phyloP scores from a whole-genome alignment of 2,113 vertebrate genomes.

The Sarotherodon lohbergeri region DNA sequence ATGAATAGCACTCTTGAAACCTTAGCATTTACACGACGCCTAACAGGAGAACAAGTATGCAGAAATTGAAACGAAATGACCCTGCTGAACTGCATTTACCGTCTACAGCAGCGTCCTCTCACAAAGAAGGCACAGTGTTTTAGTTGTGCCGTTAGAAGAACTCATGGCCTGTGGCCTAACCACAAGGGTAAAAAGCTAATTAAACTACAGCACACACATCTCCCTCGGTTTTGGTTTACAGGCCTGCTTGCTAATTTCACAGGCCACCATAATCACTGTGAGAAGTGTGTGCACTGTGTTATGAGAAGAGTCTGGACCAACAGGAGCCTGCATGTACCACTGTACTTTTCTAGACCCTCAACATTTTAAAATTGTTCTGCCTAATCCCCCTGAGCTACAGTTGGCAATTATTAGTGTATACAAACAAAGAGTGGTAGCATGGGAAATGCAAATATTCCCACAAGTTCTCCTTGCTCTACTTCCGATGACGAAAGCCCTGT shows the following conservation, averaged over 20 bases:
- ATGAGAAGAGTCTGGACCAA: background rate
- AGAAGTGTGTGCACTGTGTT: constrained; percentile 4
- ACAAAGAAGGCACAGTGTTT: constrained; percentile 33
- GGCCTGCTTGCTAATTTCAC: constrained; percentile 62
- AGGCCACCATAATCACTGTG: constrained; percentile 41
- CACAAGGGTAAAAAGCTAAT: constrained; percentile 61
- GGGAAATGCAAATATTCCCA: constrained; percentile 62
- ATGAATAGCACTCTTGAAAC: background rate
- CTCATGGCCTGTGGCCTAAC: constrained; percentile 60
- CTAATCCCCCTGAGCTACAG: background rate
- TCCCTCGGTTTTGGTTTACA: constrained; percentile 49
- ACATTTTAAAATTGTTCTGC: constrained; percentile 8
- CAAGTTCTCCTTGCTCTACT: constrained; percentile 19
- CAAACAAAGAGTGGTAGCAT: constrained; percentile 19
- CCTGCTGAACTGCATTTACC: background rate
- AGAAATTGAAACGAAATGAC: background rate
- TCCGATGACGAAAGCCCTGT: constrained; percentile 29
- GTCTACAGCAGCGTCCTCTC: constrained; percentile 4
- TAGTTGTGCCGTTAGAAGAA: constrained; percentile 21
- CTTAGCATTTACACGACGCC: background rate
- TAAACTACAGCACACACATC: constrained; percentile 46
- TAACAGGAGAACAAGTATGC: background rate
- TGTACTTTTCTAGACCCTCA: background rate
- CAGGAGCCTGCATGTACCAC: constrained; percentile 1
- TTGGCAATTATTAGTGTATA: constrained; percentile 2